Evolutionary conservation across 2,888 invertebrate species (phyloP).

Genomic region (Cerastis leucographa): DNA sequence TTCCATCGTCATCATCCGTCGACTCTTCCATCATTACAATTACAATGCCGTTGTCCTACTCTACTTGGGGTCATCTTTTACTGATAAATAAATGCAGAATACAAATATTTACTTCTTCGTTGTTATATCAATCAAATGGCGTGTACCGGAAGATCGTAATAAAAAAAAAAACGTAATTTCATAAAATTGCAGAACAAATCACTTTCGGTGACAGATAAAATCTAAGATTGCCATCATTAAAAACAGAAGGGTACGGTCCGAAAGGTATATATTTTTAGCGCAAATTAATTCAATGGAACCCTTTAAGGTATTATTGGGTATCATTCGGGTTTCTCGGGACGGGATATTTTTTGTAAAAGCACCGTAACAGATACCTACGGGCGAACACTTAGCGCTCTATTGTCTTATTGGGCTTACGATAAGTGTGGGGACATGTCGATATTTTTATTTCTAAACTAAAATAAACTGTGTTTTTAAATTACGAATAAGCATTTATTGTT

Average conservation of each 20-base stretch:
- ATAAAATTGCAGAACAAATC: conserved; percentile 27
- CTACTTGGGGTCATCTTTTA: neutral
- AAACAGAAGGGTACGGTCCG: conserved; percentile 52
- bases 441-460: neutral
- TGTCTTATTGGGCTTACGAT: conserved; percentile 69
- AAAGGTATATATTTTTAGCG: conserved; percentile 51
- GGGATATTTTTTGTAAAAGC: conserved; percentile 65
- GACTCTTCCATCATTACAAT: too few relatives aligned
- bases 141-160: neutral
- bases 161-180: neutral
- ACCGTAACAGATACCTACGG: conserved; percentile 61
- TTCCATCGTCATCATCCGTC: too few relatives aligned
- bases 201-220: conserved; percentile 21
- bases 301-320: conserved; percentile 65
- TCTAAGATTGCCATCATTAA: conserved; percentile 60
- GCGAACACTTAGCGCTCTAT: conserved; percentile 69
- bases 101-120: neutral
- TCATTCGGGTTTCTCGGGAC: conserved; percentile 44
- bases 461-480: neutral
- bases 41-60: too few relatives aligned
- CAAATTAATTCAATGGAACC: conserved; percentile 64
- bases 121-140: too few relatives aligned
- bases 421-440: conserved; percentile 55
- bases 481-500: neutral
- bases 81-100: neutral